Evolutionary conservation across 2,797 vertebrate species (phyloP), one percentile per base, ranked within the genome.

Genomic region (Diplodus puntazzo): DNA sequence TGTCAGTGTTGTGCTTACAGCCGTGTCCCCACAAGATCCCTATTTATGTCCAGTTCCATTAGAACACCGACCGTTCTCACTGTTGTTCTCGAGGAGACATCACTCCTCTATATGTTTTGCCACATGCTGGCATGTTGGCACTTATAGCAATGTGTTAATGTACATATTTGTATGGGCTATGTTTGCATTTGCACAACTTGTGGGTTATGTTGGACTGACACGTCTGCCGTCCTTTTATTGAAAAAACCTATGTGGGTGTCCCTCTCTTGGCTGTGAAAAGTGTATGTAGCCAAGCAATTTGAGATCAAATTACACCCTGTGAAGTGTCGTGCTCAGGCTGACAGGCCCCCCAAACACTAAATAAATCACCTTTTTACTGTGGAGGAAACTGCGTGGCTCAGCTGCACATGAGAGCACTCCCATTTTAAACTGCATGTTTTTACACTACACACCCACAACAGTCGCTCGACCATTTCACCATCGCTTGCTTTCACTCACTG

Each of bases 291-390:
- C 71, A 73, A 85, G 80, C 83, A 83, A 88, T 92, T 92, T 86
- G 78, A 85, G 78, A 87, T 88, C 89, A 91, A 89, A 91, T 91
- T 88, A 87, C 79, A 86, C 73, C 73, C 77, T 74, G 76, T 87
- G 84, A 90, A 87, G 89, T 77, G 43, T 53, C 49, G 42, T 67
- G 59, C 73, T 67, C 64, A 71, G 71, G 69, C 77, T 89, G 87
- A 87, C 83, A 87, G 69, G 69, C 84, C 53, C 55, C 67, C 68
- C 80, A 80, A 87, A 92, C 73, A 80, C 73, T 84, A 89, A 90
- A 91, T 89, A 88, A 92, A 93, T 91, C 89, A 90, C 82, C 79
- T 89, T 87, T 88, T 83, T 85, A 89, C 83, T 88, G 73, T 78
- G 80, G 55, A 69, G 83, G 84, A 80, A 85, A 76, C 80, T 64